Evolutionary conservation across 2,113 vertebrate species (phyloP).

Genomic region (Pithys albifrons): DNA sequence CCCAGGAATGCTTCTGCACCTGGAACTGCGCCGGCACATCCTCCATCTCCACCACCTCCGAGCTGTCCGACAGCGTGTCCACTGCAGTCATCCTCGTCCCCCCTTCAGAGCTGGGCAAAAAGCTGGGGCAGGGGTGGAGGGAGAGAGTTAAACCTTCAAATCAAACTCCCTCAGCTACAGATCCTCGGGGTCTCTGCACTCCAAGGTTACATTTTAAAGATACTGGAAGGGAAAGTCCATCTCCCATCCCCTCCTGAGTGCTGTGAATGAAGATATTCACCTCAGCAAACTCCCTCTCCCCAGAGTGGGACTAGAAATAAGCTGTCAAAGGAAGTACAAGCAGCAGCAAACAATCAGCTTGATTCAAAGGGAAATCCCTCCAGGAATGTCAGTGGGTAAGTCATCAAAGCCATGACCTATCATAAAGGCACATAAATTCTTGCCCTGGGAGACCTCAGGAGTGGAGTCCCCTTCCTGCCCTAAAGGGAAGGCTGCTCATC

Average conservation of each 20-base stretch:
- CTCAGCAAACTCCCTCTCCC: neutral
- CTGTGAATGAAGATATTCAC: neutral
- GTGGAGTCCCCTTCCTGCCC: neutral
- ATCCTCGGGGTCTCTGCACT: neutral
- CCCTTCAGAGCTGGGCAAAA: constrained; percentile 72
- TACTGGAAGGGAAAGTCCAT: neutral
- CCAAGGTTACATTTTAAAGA: neutral
- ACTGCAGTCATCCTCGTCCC: constrained; percentile 83
- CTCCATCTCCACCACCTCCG: constrained; percentile 83
- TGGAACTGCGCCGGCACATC: constrained; percentile 83
- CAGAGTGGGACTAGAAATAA: neutral
- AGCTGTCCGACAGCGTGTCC: constrained; percentile 78
- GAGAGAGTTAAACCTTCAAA: neutral
- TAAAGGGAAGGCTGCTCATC: neutral
- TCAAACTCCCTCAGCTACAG: neutral
- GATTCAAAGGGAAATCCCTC: constrained; percentile 26
- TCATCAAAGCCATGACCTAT: neutral
- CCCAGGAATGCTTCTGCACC: constrained; percentile 93
- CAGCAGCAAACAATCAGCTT: neutral
- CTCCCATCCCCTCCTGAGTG: neutral
- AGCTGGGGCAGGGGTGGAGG: constrained; percentile 46
- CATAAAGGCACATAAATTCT: neutral
- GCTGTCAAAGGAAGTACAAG: neutral
- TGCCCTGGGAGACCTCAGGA: neutral
- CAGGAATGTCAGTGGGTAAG: neutral